Conservation (phyloP, 2,113 vertebrate genomes). For the Nanorana parkeri region DNA sequence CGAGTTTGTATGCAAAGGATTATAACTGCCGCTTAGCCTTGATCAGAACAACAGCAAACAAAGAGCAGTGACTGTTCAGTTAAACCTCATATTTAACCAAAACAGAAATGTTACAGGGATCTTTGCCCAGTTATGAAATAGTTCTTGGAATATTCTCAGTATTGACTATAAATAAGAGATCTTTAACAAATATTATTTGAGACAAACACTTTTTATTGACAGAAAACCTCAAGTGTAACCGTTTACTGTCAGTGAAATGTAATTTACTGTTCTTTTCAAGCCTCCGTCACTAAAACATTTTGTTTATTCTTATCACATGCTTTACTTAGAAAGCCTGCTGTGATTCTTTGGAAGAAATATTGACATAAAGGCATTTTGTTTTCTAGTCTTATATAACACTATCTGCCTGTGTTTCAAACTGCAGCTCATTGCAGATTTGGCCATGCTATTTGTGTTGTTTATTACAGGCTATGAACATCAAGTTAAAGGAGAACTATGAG, state of each 20-base stretch:
- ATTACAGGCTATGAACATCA: too few species aligned
- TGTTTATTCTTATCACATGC: slow-evolving; percentile 39
- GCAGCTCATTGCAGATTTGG: background rate
- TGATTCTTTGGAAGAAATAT: slow-evolving; percentile 21
- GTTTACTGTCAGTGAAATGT: background rate
- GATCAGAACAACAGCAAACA: background rate
- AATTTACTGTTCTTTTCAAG: slow-evolving; percentile 20
- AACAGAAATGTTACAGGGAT: slow-evolving; percentile 20
- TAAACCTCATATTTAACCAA: slow-evolving; percentile 21
- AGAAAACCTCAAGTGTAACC: background rate
- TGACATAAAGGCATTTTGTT: slow-evolving; percentile 36
- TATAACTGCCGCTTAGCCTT: background rate
- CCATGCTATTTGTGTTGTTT: too few species aligned
- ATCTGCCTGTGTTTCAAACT: background rate
- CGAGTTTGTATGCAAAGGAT: background rate
- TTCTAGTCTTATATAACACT: slow-evolving; percentile 7
- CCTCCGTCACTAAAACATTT: slow-evolving; percentile 15
- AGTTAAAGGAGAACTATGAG: too few species aligned
- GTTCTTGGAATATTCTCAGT: slow-evolving; percentile 46
- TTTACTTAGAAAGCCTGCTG: slow-evolving; percentile 32
- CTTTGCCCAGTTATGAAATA: slow-evolving; percentile 32
- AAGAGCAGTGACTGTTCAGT: background rate
- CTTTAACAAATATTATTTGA: slow-evolving; percentile 25
- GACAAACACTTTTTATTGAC: background rate
- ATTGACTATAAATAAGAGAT: slow-evolving; percentile 14